phyloP scores from a whole-genome alignment of 2,113 vertebrate genomes.

The Scomber scombrus region DNA sequence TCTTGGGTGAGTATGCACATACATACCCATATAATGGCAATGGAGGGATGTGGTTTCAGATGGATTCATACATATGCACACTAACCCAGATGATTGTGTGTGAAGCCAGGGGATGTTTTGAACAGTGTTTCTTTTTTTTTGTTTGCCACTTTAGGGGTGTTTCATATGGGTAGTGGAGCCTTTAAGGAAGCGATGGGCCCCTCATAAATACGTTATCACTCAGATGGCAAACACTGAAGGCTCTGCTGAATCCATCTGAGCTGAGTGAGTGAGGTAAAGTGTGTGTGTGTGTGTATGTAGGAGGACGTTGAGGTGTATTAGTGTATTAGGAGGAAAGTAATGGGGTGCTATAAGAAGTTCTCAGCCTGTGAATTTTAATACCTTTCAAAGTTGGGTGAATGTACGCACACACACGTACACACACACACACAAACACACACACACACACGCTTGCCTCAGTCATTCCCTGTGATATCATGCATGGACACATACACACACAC shows the following conservation, averaged over 20 bases:
- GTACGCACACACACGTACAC: not conserved
- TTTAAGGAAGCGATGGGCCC: slow-evolving; percentile 50
- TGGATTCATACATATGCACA: slow-evolving; percentile 44
- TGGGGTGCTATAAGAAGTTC: slow-evolving; percentile 30
- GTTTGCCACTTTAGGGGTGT: slow-evolving; percentile 62
- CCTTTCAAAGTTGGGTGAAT: slow-evolving; percentile 19
- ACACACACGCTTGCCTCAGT: not conserved
- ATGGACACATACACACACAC: slow-evolving; percentile 10
- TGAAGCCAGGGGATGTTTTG: slow-evolving; percentile 56
- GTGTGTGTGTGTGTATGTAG: slow-evolving; percentile 11
- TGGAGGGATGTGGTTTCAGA: slow-evolving; percentile 18
- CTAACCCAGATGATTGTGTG: slow-evolving; percentile 19
- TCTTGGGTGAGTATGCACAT: slow-evolving; percentile 16
- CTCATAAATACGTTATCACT: slow-evolving; percentile 80
- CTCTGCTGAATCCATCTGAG: slow-evolving; percentile 62
- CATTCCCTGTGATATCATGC: slow-evolving; percentile 1
- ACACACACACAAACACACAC: not conserved
- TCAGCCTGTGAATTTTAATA: slow-evolving; percentile 42
- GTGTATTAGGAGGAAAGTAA: slow-evolving; percentile 23
- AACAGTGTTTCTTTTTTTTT: slow-evolving; percentile 17
- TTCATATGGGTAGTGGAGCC: slow-evolving; percentile 56
- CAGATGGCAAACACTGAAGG: slow-evolving; percentile 63
- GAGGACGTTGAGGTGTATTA: slow-evolving; percentile 8
- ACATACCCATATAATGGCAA: slow-evolving; percentile 9
- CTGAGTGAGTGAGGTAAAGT: slow-evolving; percentile 3